Conservation (phyloP, 2,888 invertebrate species). For the Augochlorella aurata region DNA sequence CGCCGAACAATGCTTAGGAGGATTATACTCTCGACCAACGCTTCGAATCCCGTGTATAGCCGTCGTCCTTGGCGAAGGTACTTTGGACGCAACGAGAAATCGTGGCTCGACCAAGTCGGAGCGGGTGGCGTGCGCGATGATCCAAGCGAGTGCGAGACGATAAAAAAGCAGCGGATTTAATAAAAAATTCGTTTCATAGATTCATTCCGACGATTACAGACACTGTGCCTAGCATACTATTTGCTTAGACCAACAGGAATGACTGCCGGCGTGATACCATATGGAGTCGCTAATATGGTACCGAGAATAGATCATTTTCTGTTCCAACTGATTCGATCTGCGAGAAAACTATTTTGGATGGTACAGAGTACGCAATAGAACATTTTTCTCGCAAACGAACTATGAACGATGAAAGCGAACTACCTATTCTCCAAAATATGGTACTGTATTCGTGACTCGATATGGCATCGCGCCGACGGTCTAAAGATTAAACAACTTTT, state of each 20-base stretch:
- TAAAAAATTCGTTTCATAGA: neutral
- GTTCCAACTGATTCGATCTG: no score
- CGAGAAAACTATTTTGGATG: no score
- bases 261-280: no score
- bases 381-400: no score
- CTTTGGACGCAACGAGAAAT: conserved; percentile 10
- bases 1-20: conserved; percentile 29
- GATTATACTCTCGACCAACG: conserved; percentile 9
- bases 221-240: neutral
- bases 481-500: neutral
- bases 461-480: no score
- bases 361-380: no score
- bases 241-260: no score
- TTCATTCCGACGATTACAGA: neutral
- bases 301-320: no score
- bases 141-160: neutral
- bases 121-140: neutral
- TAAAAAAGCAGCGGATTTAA: neutral
- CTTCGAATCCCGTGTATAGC: neutral
- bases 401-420: no score
- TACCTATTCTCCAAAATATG: no score
- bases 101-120: neutral
- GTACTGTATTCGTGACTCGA: no score
- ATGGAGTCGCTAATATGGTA: no score
- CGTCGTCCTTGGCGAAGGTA: conserved; percentile 1